Evolutionary conservation across 2,888 invertebrate species (phyloP).

Genomic region (Meiosimyza platycephala): DNA sequence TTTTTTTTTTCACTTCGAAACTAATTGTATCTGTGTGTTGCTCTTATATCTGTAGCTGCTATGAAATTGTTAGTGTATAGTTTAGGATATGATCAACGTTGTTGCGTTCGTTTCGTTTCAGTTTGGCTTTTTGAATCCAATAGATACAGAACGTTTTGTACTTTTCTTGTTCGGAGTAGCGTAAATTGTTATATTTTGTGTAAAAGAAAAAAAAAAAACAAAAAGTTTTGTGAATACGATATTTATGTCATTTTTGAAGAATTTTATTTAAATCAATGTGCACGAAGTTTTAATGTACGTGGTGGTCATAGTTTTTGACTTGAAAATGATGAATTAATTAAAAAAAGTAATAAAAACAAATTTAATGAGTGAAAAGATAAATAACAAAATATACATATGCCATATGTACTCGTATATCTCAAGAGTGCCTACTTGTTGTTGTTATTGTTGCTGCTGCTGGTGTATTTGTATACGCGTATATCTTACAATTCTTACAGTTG

Average conservation of each 20-base stretch:
- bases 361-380: too few species aligned
- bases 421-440: slow-evolving; percentile 3
- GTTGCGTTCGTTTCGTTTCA: slow-evolving; percentile 63
- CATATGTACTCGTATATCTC: too few species aligned
- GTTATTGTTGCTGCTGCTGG: slow-evolving; percentile 7
- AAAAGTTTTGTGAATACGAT: too few species aligned
- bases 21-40: slow-evolving; percentile 9
- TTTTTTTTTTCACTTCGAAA: slow-evolving; percentile 33
- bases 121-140: slow-evolving; percentile 63
- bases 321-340: too few species aligned
- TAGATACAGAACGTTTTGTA: slow-evolving; percentile 61
- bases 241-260: neutral
- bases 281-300: neutral
- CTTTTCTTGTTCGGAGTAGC: slow-evolving; percentile 18
- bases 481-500: slow-evolving; percentile 16
- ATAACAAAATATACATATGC: too few species aligned
- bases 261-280: slow-evolving; percentile 7
- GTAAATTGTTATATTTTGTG: neutral
- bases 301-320: too few species aligned
- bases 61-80: slow-evolving; percentile 42
- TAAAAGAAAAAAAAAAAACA: neutral
- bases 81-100: slow-evolving; percentile 57
- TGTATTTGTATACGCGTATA: slow-evolving; percentile 2
- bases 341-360: neutral
- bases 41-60: slow-evolving; percentile 4